Conservation (phyloP, 1,140 invertebrate genomes). For the Platorchestia sp. region DNA sequence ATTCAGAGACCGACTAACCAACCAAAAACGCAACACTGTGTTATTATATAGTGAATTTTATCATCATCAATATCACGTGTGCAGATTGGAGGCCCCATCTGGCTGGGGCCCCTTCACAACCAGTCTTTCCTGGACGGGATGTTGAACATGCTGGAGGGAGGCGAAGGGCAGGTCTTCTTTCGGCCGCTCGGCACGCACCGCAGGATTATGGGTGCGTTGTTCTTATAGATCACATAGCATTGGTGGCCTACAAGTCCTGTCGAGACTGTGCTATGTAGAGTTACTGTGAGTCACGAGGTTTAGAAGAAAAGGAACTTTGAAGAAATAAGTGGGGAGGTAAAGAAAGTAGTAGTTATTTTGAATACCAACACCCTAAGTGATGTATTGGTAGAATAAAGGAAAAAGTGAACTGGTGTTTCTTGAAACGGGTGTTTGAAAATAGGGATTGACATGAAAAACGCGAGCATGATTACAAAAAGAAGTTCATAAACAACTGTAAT, state of each 20-base stretch:
- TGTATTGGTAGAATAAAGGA: neutral
- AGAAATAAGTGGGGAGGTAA: neutral
- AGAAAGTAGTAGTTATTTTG: neutral
- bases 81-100: slow-evolving; percentile 84
- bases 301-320: neutral
- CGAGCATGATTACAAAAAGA: neutral
- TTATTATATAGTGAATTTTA: neutral
- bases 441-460: too few relatives aligned
- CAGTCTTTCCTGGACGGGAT: slow-evolving; percentile 80
- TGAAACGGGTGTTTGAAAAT: neutral
- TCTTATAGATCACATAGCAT: too few relatives aligned
- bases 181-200: slow-evolving; percentile 3
- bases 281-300: neutral
- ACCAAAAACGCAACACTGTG: too few relatives aligned
- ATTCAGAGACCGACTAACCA: too few relatives aligned
- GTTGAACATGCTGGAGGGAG: slow-evolving; percentile 70
- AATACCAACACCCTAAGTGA: neutral
- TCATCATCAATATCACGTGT: neutral
- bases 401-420: neutral
- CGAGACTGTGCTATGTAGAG: neutral
- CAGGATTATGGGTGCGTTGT: neutral
- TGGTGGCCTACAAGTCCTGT: neutral
- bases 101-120: slow-evolving; percentile 88
- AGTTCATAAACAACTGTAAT: neutral
- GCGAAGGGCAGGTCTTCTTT: slow-evolving; percentile 32